Evolutionary conservation across 2,113 vertebrate species (phyloP).

Genomic region (Romanogobio albipinnatus): DNA sequence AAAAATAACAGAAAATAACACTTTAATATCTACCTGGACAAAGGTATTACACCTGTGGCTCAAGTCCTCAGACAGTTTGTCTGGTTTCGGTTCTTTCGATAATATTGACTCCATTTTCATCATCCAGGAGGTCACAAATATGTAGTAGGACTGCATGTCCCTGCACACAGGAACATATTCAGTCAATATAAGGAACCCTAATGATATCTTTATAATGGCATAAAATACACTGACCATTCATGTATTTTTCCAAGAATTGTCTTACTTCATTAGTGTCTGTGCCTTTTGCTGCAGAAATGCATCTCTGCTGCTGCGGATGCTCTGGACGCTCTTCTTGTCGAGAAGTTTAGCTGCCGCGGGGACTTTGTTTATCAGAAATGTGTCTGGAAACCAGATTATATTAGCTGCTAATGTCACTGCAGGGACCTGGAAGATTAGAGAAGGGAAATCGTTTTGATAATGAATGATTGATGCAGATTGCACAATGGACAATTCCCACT

Average conservation of each 20-base stretch:
- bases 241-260: neutral
- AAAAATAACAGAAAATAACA: neutral
- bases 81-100: conserved; percentile 86
- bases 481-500: too few relatives aligned
- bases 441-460: neutral
- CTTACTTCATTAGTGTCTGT: conserved; percentile 89
- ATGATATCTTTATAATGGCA: neutral
- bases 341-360: conserved; percentile 91
- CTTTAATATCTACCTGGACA: conserved; percentile 84
- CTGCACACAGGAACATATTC: conserved; percentile 70
- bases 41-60: conserved; percentile 93
- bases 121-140: conserved; percentile 98
- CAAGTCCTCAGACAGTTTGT: conserved; percentile 90
- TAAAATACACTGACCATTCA: neutral
- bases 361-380: conserved; percentile 87
- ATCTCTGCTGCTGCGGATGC: conserved; percentile 86
- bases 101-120: conserved; percentile 98
- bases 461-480: neutral
- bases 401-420: conserved; percentile 95
- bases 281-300: conserved; percentile 89
- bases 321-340: conserved; percentile 91
- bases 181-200: neutral
- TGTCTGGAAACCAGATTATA: conserved; percentile 97
- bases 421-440: conserved; percentile 79
- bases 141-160: conserved; percentile 97